These are phyloP conservation scores for Eurytoma adleriae DNA, from an alignment of 2,888 invertebrate genomes.

Conservation along the genomic window DNA sequence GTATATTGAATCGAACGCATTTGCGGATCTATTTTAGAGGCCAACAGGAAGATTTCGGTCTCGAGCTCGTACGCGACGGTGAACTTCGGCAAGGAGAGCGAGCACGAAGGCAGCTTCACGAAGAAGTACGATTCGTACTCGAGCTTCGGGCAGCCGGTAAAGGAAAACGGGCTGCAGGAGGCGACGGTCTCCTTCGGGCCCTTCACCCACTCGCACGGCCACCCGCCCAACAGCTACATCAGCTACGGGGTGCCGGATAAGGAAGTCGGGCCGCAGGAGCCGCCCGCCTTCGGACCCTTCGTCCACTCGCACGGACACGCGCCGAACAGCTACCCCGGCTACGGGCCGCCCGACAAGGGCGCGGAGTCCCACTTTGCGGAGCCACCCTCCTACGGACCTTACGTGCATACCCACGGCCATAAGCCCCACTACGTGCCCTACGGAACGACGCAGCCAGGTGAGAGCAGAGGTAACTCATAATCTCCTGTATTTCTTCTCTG, in stretches of 20 bases:
- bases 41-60: no score
- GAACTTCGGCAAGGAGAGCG: no score
- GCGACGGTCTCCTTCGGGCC: slow-evolving; percentile 23
- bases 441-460: slow-evolving; percentile 67
- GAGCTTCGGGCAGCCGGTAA: slow-evolving; percentile 48
- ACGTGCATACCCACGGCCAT: no score
- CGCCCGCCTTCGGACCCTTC: slow-evolving; percentile 47
- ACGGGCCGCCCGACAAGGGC: background rate
- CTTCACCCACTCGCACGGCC: background rate
- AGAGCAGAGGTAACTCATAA: slow-evolving; percentile 67
- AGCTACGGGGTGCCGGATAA: slow-evolving; percentile 13
- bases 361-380: slow-evolving; percentile 60
- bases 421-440: slow-evolving; percentile 25
- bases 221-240: slow-evolving; percentile 25
- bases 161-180: slow-evolving; percentile 56
- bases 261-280: slow-evolving; percentile 61
- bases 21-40: no score
- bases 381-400: slow-evolving; percentile 58
- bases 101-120: no score
- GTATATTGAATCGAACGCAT: no score
- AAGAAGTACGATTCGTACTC: no score
- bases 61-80: no score
- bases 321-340: slow-evolving; percentile 38
- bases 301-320: slow-evolving; percentile 67
- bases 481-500: background rate